Conservation (phyloP, 2,888 invertebrate species). For the Apeira syringaria region DNA sequence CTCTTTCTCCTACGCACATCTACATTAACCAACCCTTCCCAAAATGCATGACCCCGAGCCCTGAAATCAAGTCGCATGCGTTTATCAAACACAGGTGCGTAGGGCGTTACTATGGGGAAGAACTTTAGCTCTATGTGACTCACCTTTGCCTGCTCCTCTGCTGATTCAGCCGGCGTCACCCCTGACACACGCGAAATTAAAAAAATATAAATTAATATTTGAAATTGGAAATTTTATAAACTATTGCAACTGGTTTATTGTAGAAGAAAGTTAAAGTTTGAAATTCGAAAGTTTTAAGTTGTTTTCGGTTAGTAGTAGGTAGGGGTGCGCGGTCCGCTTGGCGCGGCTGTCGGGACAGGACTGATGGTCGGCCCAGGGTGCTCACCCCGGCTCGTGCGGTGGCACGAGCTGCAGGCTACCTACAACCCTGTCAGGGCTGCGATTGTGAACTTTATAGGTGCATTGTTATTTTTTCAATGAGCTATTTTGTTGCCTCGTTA, state of each 20-base stretch:
- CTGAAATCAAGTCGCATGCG: slow-evolving; percentile 34
- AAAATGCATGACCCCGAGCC: slow-evolving; percentile 14
- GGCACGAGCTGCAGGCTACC: slow-evolving; percentile 47
- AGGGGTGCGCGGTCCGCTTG: slow-evolving; percentile 78
- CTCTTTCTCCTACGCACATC: too few species aligned
- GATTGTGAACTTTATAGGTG: slow-evolving; percentile 25
- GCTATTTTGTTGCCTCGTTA: slow-evolving; percentile 9
- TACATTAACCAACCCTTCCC: slow-evolving; percentile 18
- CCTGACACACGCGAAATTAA: slow-evolving; percentile 47
- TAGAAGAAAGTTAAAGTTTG: slow-evolving; percentile 31
- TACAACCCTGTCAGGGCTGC: slow-evolving; percentile 57
- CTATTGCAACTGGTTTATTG: slow-evolving; percentile 4
- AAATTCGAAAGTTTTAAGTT: slow-evolving; percentile 35
- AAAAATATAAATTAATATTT: slow-evolving; percentile 24
- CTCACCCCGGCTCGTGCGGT: slow-evolving; percentile 67
- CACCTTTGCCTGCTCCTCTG: slow-evolving; percentile 70
- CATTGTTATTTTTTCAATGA: slow-evolving; percentile 23
- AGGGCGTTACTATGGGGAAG: slow-evolving; percentile 79
- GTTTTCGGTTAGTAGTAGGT: slow-evolving; percentile 36
- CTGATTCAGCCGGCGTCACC: slow-evolving; percentile 75
- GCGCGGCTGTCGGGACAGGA: slow-evolving; percentile 68
- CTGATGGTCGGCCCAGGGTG: slow-evolving; percentile 59
- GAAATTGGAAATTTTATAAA: slow-evolving; percentile 21
- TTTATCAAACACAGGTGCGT: slow-evolving; percentile 46
- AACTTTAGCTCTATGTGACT: slow-evolving; percentile 56